A percentile compares a stretch with the other conserved stretches of the same genome.
phyloP scores from a whole-genome alignment of 2,113 vertebrate genomes.

The Limnothrissa miodon region DNA sequence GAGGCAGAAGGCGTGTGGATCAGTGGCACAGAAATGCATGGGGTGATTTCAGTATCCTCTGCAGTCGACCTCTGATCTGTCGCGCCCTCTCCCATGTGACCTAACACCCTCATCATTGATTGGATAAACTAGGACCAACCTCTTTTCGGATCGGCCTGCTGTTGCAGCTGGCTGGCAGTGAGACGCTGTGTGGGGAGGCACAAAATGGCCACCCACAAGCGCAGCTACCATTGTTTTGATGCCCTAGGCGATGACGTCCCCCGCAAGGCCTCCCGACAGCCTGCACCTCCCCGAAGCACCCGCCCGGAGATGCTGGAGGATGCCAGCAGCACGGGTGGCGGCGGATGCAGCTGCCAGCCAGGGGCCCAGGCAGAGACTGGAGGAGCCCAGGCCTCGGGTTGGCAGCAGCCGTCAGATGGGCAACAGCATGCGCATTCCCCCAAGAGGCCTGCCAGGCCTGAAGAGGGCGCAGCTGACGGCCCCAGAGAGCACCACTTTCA shows the following conservation, averaged over 20 bases:
- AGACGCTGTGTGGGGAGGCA: not conserved
- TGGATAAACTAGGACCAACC: constrained; percentile 75
- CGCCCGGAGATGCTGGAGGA: constrained; percentile 76
- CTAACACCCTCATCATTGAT: constrained; percentile 13
- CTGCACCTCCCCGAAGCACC: constrained; percentile 66
- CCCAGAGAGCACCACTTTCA: constrained; percentile 53
- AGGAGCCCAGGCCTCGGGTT: constrained; percentile 44
- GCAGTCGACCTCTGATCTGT: constrained; percentile 52
- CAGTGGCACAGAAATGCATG: constrained; percentile 30
- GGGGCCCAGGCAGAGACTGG: constrained; percentile 63
- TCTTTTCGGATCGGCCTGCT: constrained; percentile 65
- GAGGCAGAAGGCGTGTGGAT: constrained; percentile 59
- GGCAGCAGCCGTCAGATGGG: constrained; percentile 47
- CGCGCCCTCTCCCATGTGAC: constrained; percentile 51
- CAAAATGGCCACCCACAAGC: constrained; percentile 82
- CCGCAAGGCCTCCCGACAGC: constrained; percentile 65
- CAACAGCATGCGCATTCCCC: constrained; percentile 45
- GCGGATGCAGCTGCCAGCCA: constrained; percentile 78
- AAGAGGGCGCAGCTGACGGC: constrained; percentile 58
- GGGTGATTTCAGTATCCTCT: constrained; percentile 57
- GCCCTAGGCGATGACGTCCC: constrained; percentile 78
- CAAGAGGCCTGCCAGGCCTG: constrained; percentile 48
- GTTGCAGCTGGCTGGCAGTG: constrained; percentile 57
- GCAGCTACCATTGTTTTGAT: constrained; percentile 83
- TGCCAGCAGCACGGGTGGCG: constrained; percentile 20